phyloP scores from a whole-genome alignment of 1,140 invertebrate genomes.

The Babylonia areolata region DNA sequence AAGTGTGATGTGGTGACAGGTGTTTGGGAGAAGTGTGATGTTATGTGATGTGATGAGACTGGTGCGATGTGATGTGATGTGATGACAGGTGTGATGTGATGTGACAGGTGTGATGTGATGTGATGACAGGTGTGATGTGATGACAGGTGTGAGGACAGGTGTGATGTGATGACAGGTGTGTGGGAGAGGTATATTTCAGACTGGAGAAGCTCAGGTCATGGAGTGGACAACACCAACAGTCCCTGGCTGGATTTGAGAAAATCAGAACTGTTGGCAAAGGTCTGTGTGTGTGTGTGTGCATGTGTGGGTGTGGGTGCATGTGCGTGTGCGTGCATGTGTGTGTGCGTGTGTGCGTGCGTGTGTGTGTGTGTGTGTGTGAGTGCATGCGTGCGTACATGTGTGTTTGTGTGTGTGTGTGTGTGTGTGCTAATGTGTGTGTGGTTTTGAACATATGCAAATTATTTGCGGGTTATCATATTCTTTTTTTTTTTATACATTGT shows the following conservation, averaged over 20 bases:
- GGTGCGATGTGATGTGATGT: neutral
- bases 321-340: neutral
- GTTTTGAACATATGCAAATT: too few species aligned
- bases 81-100: neutral
- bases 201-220: constrained; percentile 73
- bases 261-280: constrained; percentile 81
- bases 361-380: neutral
- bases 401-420: neutral
- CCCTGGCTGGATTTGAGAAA: constrained; percentile 79
- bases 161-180: constrained; percentile 50
- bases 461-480: too few species aligned
- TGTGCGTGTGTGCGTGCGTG: constrained; percentile 21
- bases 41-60: neutral
- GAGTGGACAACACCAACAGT: constrained; percentile 72
- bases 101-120: neutral
- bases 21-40: neutral
- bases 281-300: neutral
- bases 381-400: neutral
- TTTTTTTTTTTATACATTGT: neutral
- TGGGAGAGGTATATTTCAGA: constrained; percentile 78
- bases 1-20: neutral
- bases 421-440: neutral
- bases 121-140: constrained; percentile 11
- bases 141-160: constrained; percentile 65
- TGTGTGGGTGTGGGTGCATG: neutral